Evolutionary conservation across 1,140 invertebrate genomes (phyloP), one percentile per base, ranked within the genome.

Genomic region (Danaus melanippus): DNA sequence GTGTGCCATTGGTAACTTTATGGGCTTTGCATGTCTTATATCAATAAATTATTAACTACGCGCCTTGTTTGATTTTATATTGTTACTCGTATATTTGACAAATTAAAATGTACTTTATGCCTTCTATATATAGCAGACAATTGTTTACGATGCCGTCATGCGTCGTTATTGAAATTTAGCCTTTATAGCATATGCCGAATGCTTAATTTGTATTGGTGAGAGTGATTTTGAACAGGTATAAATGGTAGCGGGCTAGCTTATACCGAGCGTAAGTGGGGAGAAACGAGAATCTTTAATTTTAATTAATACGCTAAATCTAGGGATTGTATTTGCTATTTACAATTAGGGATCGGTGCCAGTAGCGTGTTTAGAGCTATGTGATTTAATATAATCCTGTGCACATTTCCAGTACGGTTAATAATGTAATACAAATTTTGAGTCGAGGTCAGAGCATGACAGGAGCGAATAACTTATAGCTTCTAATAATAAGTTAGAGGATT

Each of bases 11-110:
- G 76, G 74, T 76, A 83, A 81, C 83, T 86, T 86, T 84, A 86
- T 86, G 80, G 83, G 77, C 80, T 79, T 86, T 72, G 83, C 83
- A 86, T 86, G 83, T 86, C 72, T 84, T 83, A 84, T 84, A 86
- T 86, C 83, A 84, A 86, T 86, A 86, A 86, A 86, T 86, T 84
- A 86, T 86, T 86, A 84, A 84, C 82, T 78, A 80, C 83, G 79
- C 77, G 79, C 71, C 80, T 82, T 84, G 74, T 84, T 86, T 83
- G 79, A 81, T 84, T 83, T 78, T 67, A 77, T 76, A 81, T 77
- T 79, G 72, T 74, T 77, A 69, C 62, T 64, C 55, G 6, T 59
- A 52, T 64, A 58, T 68, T 70, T 64, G 60, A 67, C 68, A 64
- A 68, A 66, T 72, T 56, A 72, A 81, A 71, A 62, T 74, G 62